Evolutionary conservation across 2,888 invertebrate genomes (phyloP), one percentile per base, ranked within the genome.

Genomic region (Apodemia duryi): DNA sequence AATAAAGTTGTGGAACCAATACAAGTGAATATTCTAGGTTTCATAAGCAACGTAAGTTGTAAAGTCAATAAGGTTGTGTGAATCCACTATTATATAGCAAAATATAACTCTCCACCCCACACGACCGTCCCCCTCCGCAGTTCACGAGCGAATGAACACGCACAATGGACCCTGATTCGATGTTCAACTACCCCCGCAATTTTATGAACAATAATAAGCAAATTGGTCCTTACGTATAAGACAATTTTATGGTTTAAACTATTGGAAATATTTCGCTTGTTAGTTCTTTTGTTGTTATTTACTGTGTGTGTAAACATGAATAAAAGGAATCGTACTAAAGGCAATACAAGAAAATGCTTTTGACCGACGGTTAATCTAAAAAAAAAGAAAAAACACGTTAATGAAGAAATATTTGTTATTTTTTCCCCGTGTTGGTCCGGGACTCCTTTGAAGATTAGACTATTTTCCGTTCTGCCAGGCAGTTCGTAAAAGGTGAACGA

Each of bases 121-220:
- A 67, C 75, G 73, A 74, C 73, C 69, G 66, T 68, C 74, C 83
- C 79, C 82, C 77, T 68, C 78, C 73, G 69, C 72, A 67, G 74
- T 77, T 80, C 78, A 81, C 88, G 78, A 72, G 60, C 79, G 85
- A 89, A 73, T 84, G 87, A 71, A 66, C 78, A 65, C 76, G 72
- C 73, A 89, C 89, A 90, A 90, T 89, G 76, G 78, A 78, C 79
- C 78, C 81, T 88, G 88, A 89, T 88, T 87, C 82, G 81, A 57
- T 65, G 65, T 65, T 75, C 79, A 77, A 77, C 88, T 85, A 86
- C 89, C 89, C 90, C 84, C 86, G 70, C 84, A 85, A 88, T 87
- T 88, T 87, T 57, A 60, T 82, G 79, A 63, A 73, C 79, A 80
- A 83, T 84, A 74, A 82, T 83, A 81, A 80, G 80, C 77, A 86